These are phyloP conservation scores for Aproaerema taeniolella DNA, from an alignment of 2,888 invertebrate species.

Conservation along the genomic window DNA sequence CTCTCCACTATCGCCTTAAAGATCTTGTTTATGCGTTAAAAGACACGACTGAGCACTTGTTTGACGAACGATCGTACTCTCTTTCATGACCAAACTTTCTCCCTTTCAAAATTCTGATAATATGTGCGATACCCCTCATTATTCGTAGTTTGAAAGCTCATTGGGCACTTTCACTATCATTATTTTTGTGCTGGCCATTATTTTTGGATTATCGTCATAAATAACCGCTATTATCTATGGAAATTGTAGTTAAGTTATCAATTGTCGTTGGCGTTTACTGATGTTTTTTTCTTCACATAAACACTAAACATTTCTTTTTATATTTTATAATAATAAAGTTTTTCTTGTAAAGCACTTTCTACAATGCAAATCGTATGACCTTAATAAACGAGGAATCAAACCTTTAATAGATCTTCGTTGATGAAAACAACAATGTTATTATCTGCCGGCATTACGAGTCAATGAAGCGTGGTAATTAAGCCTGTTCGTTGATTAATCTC, in stretches of 20 bases:
- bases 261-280: neutral
- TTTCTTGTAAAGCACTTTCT: too few species aligned
- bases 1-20: too few species aligned
- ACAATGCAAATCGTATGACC: too few species aligned
- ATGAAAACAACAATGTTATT: too few species aligned
- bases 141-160: constrained; percentile 51
- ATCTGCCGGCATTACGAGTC: too few species aligned
- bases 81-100: constrained; percentile 50
- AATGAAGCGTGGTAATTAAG: too few species aligned
- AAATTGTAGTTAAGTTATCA: neutral
- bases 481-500: too few species aligned
- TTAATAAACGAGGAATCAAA: too few species aligned
- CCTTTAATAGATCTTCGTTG: too few species aligned
- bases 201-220: constrained; percentile 37
- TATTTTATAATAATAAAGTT: too few species aligned
- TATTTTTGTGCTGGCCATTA: constrained; percentile 54
- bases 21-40: constrained; percentile 4
- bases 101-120: constrained; percentile 59
- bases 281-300: too few species aligned
- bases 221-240: constrained; percentile 1
- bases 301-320: too few species aligned
- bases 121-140: constrained; percentile 61
- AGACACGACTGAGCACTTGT: neutral
- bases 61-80: constrained; percentile 34
- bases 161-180: constrained; percentile 57